Evolutionary conservation across 1,140 invertebrate genomes (phyloP).

Genomic region (Charaxes varanes): DNA sequence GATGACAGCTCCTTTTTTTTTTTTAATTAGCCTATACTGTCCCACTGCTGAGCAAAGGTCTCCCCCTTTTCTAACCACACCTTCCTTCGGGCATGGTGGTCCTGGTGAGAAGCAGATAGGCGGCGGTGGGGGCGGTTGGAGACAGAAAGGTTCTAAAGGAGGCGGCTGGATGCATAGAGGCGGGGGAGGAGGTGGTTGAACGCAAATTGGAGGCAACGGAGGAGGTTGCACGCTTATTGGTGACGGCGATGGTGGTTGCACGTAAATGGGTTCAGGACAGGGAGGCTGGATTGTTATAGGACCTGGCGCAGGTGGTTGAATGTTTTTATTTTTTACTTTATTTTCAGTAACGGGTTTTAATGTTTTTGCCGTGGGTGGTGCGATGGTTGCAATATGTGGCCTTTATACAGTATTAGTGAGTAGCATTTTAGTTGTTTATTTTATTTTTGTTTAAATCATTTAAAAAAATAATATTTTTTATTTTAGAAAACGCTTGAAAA

Average conservation of each 20-base stretch:
- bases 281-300: conserved; percentile 52
- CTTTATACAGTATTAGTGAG: conserved; percentile 94
- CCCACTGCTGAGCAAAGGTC: no score
- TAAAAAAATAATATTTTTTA: no score
- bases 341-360: conserved; percentile 89
- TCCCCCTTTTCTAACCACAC: no score
- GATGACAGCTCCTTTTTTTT: no score
- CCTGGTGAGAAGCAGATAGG: conserved; percentile 48
- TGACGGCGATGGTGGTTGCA: conserved; percentile 37
- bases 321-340: no score
- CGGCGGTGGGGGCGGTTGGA: conserved; percentile 41
- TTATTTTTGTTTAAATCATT: no score
- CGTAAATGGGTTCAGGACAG: conserved; percentile 39
- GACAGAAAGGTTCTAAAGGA: conserved; percentile 40
- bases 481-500: no score
- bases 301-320: conserved; percentile 41
- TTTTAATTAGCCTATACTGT: no score
- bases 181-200: conserved; percentile 47
- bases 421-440: no score
- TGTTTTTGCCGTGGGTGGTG: conserved; percentile 83
- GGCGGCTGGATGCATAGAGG: conserved; percentile 47
- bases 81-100: no score
- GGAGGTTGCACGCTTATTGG: conserved; percentile 50
- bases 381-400: conserved; percentile 89
- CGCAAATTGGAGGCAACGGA: conserved; percentile 41